Percentiles rank a stretch among this genome's conserved stretches.
Conservation (phyloP, 1,140 invertebrate species). For the Wasmannia auropunctata region DNA sequence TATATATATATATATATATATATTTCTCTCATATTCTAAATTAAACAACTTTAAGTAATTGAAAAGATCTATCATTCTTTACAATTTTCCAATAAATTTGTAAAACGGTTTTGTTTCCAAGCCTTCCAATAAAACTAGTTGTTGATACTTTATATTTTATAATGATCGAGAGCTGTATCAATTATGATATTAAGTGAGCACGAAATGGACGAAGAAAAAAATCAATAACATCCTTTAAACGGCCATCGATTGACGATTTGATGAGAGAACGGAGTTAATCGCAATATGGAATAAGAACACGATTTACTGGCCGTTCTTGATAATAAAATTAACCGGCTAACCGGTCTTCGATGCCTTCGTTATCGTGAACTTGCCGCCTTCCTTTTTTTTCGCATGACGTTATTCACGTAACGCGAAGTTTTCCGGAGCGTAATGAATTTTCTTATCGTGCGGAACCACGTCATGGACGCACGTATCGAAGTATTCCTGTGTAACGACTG, state of each 20-base stretch:
- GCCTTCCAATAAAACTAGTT: not conserved
- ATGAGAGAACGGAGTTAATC: slow-evolving; percentile 12
- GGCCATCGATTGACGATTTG: not conserved
- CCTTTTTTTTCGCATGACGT: slow-evolving; percentile 9
- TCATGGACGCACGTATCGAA: not conserved
- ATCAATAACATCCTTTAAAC: not conserved
- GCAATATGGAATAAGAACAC: slow-evolving; percentile 1
- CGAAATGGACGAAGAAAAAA: not conserved
- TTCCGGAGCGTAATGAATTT: slow-evolving; percentile 51
- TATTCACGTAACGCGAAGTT: slow-evolving; percentile 50
- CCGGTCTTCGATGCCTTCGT: slow-evolving; percentile 37
- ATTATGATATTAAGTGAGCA: not conserved
- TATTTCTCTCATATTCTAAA: no score
- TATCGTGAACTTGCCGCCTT: slow-evolving; percentile 48
- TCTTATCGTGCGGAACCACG: slow-evolving; percentile 43
- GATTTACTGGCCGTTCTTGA: slow-evolving; percentile 30
- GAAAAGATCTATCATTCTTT: not conserved
- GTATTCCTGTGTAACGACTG: not conserved
- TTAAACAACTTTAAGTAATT: not conserved
- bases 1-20: no score
- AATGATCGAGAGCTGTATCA: not conserved
- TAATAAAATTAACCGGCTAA: slow-evolving; percentile 65
- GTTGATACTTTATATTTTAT: not conserved
- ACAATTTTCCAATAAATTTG: no score
- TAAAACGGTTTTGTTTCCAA: not conserved